Base-by-base conservation (phyloP, 2,888 invertebrate species). In the Polymixis flavicincta region DNA sequence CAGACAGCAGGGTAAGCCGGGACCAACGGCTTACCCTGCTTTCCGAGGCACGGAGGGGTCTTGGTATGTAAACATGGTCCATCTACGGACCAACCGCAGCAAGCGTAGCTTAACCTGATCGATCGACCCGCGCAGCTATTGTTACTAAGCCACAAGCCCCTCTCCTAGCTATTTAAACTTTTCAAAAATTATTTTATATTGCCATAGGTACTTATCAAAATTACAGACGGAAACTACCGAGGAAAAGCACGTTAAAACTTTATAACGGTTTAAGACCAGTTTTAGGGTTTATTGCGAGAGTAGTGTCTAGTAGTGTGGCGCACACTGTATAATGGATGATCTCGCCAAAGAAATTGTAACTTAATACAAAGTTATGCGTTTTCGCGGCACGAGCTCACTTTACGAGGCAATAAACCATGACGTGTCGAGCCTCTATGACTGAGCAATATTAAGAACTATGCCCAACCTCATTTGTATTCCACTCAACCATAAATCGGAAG, bases 301-400 rank as follows among this genome's bases (percentile, higher is more conserved):
- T 78, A 55, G 76, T 78, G 74, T 75, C 83, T 82, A 84, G n/a
- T n/a, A n/a, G n/a, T n/a, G n/a, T n/a, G 77, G 70, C 82, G 68
- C 42, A 80, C 67, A 74, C 75, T 82, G 57, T 84, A 82, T 87
- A 90, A 89, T 90, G 85, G 86, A 88, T 83, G 87, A 85, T 87
- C 87, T 88, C 83, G 87, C 87, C 89, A 90, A 90, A 90, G 92
- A 90, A 93, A 94, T 92, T 92, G 93, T 92, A 93, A 92, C 91
- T 92, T 94, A 94, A 94, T 94, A 93, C 92, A 90, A 91, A 95
- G 90, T 95, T 94, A 95, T 95, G 92, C 92, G 89, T 91, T 92
- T 93, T 92, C 93, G 90, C 91, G 91, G 92, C 94, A 93, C 94
- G 93, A 93, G 94, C 91, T 90, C 88, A 89, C 86, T 95, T 96